Conservation (phyloP, 1,140 invertebrate genomes). For the Batillaria attramentaria region DNA sequence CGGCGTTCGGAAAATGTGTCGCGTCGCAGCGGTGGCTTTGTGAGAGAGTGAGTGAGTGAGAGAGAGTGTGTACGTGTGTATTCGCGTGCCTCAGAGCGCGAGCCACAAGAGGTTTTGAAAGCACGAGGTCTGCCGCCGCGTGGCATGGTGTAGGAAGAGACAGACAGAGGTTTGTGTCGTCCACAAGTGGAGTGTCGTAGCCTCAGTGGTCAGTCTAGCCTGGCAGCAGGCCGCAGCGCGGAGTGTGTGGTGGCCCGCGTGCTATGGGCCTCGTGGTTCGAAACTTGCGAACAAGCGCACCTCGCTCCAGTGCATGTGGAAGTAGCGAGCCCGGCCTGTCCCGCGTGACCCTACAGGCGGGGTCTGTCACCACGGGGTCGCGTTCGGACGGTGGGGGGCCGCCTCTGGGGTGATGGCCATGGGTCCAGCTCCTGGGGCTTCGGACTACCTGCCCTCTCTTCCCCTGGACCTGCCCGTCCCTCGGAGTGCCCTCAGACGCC, state of each 20-base stretch:
- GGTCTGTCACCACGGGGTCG: conserved; percentile 25
- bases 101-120: too few relatives aligned
- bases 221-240: not conserved
- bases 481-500: conserved; percentile 18
- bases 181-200: too few relatives aligned
- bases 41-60: not conserved
- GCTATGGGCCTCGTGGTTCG: conserved; percentile 5
- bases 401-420: conserved; percentile 19
- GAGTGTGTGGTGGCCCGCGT: conserved; percentile 11
- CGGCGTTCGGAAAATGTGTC: conserved; percentile 1
- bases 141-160: too few relatives aligned
- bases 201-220: too few relatives aligned
- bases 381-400: conserved; percentile 25
- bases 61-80: conserved; percentile 22
- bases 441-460: conserved; percentile 19
- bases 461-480: conserved; percentile 30
- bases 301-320: not conserved
- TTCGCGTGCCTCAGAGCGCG: not conserved
- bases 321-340: conserved; percentile 21
- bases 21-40: not conserved
- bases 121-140: too few relatives aligned
- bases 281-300: not conserved
- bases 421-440: conserved; percentile 16
- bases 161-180: not conserved
- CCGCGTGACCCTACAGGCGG: too few relatives aligned